Evolutionary conservation across 2,113 vertebrate species (phyloP), one percentile per base, ranked within the genome.

Genomic region (Leucoraja erinaceus): DNA sequence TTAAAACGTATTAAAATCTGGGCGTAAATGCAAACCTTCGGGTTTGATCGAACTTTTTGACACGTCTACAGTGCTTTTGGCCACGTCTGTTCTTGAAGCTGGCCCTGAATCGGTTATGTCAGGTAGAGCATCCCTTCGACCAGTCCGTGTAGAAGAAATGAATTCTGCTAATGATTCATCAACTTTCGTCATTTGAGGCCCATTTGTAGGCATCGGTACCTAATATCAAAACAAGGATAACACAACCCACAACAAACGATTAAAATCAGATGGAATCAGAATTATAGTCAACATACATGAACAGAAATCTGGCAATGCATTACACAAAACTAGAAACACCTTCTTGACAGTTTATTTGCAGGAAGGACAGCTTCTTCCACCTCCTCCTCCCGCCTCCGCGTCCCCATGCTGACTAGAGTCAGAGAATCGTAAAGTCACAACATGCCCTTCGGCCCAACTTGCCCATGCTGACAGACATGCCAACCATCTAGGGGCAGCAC

Each of bases 111-210:
- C 33, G 0, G 47, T 74, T 95, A 99, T 98, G 96, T 99, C 98
- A 0, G 98, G 98, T 93, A 99, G 97, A 0, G 99, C 99, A 77
- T 99, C 99, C 96, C 99, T 98, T 93, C 98, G 98, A 93, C 99
- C 98, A 0, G 98, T 97, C 91, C 99, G 97, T 95, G 98, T 98
- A 16, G 98, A 99, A 96, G 97, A 97, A 94, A 99, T 99, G 93
- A 99, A 99, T 95, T 99, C 98, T 0, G 97, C 97, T 95, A 98
- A 99, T 38, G 98, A 97, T 95, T 98, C 96, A 97, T 98, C 98
- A 94, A 98, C 97, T 95, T 99, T 98, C 98, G 99, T 99, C 96
- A 97, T 95, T 96, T 97, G 95, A 95, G 95, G 96, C 94, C 96
- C 97, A 98, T 98, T 94, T 95, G 94, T 93, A 95, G 72, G 47